Evolutionary conservation across 1,140 invertebrate genomes (phyloP), one percentile per base, ranked within the genome.

Genomic region (Reticulitermes speratus): DNA sequence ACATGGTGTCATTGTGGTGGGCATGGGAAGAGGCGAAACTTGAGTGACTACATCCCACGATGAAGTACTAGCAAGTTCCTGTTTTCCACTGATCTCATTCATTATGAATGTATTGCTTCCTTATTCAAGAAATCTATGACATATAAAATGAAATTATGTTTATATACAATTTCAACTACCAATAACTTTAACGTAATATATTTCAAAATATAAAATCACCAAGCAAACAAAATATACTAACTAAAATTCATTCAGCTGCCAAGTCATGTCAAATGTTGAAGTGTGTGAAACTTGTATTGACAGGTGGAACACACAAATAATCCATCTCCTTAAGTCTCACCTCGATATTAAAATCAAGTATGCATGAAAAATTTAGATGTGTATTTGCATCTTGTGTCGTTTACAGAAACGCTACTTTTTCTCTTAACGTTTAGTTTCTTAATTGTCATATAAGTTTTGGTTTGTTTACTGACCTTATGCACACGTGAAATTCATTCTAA

Each of bases 31-130:
- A 0, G 90, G 89, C 30, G 90, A 88, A 55, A 90, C 88, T 44
- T 90, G 89, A 85, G 91, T 88, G 84, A 91, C 87, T 11, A 90
- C 88, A 85, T 93, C 92, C 92, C 92, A 93, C 59, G 90, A 87
- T 16, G 92, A 92, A 44, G 91, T 91, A 85, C 90, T 91, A 16
- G 91, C 89, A 82, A 91, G 88, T 82, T 92, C 91, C 89, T 90
- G 90, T 52, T 92, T 91, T 89, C 91, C 90, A 75, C 90, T 92
- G 44, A 92, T 90, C 89, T 92, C 91, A 86, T 92, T 92, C 92
- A 92, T 92, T 88, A 87, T 90, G 84, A 25, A 82, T 48, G 45
- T 44, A 25, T 81, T 38, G 30, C 55, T 69, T 44, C 85, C 38
- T 32, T n/a, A 69, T n/a, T 25, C n/a, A 32, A 38, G 23, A 32